A percentile compares a stretch with the other conserved stretches of the same genome.
phyloP scores from a whole-genome alignment of 2,797 vertebrate species.

The Scolopax bukidnonensis region DNA sequence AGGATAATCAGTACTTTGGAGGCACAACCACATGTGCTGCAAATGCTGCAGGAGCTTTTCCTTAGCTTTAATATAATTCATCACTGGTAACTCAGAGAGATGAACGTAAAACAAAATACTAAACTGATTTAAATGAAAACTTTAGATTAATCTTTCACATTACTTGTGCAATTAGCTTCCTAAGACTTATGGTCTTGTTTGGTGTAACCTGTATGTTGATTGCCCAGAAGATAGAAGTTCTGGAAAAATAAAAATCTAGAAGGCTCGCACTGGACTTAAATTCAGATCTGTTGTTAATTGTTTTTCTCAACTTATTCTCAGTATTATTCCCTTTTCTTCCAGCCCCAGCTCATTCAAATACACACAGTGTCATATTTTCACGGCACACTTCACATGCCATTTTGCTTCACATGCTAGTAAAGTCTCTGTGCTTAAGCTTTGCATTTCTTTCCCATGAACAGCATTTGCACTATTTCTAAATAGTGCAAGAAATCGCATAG shows the following conservation, averaged over 20 bases:
- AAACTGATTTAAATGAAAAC: not conserved
- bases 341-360: not conserved
- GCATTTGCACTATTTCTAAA: not conserved
- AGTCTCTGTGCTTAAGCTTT: not conserved
- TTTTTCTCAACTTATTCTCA: not conserved
- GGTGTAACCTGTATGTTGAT: not conserved
- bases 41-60: not conserved
- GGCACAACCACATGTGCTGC: not conserved
- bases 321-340: not conserved
- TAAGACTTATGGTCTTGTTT: not conserved
- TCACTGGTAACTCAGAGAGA: not conserved
- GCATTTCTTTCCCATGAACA: not conserved
- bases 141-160: not conserved
- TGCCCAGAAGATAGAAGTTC: not conserved
- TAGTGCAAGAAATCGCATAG: not conserved
- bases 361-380: not conserved
- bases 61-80: not conserved
- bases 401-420: not conserved
- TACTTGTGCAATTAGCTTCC: not conserved
- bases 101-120: not conserved
- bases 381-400: not conserved
- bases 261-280: not conserved
- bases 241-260: not conserved
- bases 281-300: not conserved
- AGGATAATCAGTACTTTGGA: not conserved